These are phyloP conservation scores for Vidua macroura DNA, from an alignment of 2,113 vertebrate species.

Conservation along the genomic window DNA sequence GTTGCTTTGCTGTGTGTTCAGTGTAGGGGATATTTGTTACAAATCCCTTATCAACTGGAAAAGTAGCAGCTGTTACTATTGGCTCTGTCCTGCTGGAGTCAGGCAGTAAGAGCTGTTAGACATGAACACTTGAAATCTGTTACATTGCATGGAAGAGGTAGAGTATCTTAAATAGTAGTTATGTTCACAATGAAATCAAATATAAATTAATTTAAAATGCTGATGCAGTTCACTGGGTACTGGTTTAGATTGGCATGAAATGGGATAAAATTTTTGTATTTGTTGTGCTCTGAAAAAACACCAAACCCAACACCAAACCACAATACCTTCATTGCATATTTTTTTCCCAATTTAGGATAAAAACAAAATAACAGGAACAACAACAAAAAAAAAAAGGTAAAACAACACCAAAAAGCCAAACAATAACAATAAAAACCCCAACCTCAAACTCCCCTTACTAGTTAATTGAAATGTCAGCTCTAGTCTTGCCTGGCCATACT, in stretches of 20 bases:
- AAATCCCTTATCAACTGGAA: not conserved
- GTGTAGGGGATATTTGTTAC: not conserved
- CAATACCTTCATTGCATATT: not conserved
- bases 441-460: not conserved
- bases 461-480: not conserved
- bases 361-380: not conserved
- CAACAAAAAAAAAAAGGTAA: not conserved
- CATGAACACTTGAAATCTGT: not conserved
- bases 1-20: not conserved
- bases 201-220: not conserved
- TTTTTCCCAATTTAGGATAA: not conserved
- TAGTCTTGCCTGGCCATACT: not conserved
- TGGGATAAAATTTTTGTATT: not conserved
- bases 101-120: not conserved
- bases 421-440: not conserved
- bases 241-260: not conserved
- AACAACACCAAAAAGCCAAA: not conserved
- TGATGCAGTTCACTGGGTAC: not conserved
- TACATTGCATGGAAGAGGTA: not conserved
- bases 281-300: not conserved
- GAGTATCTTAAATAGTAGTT: not conserved
- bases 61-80: not conserved
- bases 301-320: not conserved
- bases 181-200: not conserved
- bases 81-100: not conserved